Conservation (phyloP, 2,888 invertebrate genomes). For the Barypeithes pellucidus region DNA sequence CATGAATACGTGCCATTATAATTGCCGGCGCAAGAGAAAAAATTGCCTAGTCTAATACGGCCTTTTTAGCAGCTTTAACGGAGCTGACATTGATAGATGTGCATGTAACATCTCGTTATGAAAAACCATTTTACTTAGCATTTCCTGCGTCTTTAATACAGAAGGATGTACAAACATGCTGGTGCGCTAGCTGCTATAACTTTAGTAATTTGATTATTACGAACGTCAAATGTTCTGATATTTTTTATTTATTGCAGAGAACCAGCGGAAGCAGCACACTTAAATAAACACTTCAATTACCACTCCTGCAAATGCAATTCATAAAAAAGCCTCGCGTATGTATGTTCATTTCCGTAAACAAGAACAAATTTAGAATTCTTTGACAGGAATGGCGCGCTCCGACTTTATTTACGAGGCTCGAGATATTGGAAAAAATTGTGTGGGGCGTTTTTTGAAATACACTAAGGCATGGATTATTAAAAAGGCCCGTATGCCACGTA, state of each 20-base stretch:
- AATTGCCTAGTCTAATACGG: too few relatives aligned
- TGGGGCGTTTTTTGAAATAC: slow-evolving; percentile 13
- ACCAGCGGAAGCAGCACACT: neutral
- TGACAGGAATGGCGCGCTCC: slow-evolving; percentile 20
- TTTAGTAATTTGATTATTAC: too few relatives aligned
- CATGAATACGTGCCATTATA: too few relatives aligned
- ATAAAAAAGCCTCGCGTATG: slow-evolving; percentile 5
- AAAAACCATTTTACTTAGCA: too few relatives aligned
- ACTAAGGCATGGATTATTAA: slow-evolving; percentile 16
- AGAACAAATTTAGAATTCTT: slow-evolving; percentile 14
- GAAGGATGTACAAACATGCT: too few relatives aligned
- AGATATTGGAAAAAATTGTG: slow-evolving; percentile 16
- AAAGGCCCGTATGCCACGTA: slow-evolving; percentile 12
- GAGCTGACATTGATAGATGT: too few relatives aligned
- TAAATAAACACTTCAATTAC: slow-evolving; percentile 3
- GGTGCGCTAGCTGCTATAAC: too few relatives aligned
- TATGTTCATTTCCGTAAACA: slow-evolving; percentile 11
- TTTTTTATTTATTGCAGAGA: neutral
- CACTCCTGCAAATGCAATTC: neutral
- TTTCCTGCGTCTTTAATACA: too few relatives aligned
- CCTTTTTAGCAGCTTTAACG: too few relatives aligned
- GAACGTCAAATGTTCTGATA: too few relatives aligned
- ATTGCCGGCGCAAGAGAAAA: too few relatives aligned
- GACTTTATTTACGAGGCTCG: slow-evolving; percentile 4
- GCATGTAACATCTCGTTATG: too few relatives aligned